phyloP scores from a whole-genome alignment of 2,888 invertebrate genomes.

The Synanthedon andrenaeformis region DNA sequence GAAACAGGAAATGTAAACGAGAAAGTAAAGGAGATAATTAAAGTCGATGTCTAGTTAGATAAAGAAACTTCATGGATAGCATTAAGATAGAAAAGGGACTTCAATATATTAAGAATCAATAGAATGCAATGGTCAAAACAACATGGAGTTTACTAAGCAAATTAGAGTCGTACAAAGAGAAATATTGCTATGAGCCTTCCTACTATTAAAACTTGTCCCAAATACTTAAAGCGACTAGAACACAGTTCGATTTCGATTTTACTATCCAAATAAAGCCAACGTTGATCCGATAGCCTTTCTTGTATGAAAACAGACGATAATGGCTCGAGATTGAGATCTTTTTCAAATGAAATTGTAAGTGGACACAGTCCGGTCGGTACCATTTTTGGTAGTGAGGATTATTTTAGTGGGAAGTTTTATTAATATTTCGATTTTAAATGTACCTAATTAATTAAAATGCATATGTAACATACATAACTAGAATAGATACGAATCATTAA shows the following conservation, averaged over 20 bases:
- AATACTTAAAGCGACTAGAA: background rate
- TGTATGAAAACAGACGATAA: constrained; percentile 49
- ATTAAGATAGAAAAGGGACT: background rate
- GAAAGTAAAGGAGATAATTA: no score
- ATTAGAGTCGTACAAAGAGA: background rate
- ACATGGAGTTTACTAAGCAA: background rate
- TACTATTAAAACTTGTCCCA: background rate
- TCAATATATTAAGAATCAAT: background rate
- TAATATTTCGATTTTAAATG: background rate
- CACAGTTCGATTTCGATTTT: constrained; percentile 30
- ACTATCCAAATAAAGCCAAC: constrained; percentile 40
- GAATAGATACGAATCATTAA: no score
- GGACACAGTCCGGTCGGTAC: constrained; percentile 23
- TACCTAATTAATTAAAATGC: no score
- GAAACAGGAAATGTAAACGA: background rate
- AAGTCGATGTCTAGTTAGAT: background rate
- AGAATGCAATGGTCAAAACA: background rate
- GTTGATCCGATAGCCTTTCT: constrained; percentile 53
- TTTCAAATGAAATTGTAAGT: constrained; percentile 60
- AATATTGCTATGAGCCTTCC: background rate
- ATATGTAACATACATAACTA: no score
- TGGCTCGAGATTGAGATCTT: constrained; percentile 53
- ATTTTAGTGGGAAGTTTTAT: background rate
- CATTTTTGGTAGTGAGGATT: constrained; percentile 32
- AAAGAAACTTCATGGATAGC: background rate